A percentile compares a stretch with the other conserved stretches of the same genome.
Evolutionary conservation across 2,888 invertebrate genomes (phyloP).

Genomic region (Lissocephala sabroskyi): DNA sequence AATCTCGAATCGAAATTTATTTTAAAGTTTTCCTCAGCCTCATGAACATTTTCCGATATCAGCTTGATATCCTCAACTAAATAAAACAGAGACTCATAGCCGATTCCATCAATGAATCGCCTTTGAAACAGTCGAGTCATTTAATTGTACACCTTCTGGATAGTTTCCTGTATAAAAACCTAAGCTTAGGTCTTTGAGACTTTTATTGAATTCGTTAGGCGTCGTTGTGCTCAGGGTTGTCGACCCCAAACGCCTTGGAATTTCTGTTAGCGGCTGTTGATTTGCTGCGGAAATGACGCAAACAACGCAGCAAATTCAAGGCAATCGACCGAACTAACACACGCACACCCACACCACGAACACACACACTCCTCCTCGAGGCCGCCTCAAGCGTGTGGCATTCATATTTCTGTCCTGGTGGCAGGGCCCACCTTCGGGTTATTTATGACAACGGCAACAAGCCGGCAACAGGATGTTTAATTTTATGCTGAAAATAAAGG

Average conservation of each 20-base stretch:
- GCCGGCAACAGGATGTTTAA: constrained; percentile 56
- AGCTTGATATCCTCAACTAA: too few species aligned
- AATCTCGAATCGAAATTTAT: too few species aligned
- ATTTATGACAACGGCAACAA: constrained; percentile 40
- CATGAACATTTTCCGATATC: too few species aligned
- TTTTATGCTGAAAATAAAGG: constrained; percentile 50
- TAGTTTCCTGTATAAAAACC: too few species aligned
- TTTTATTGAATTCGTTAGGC: constrained; percentile 9
- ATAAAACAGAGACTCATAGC: too few species aligned
- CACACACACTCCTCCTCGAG: constrained; percentile 15
- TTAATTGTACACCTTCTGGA: too few species aligned
- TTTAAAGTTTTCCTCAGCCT: too few species aligned
- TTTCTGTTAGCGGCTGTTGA: constrained; percentile 38
- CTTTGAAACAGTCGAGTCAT: too few species aligned
- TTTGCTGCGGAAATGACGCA: constrained; percentile 60
- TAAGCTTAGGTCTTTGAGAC: too few species aligned
- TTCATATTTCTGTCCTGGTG: not conserved
- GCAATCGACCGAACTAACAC: constrained; percentile 28
- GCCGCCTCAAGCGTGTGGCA: constrained; percentile 13
- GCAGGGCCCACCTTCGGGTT: constrained; percentile 28
- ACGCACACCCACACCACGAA: constrained; percentile 14
- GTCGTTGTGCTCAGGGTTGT: constrained; percentile 22
- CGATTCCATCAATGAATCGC: too few species aligned
- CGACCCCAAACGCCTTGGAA: constrained; percentile 22
- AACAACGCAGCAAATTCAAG: constrained; percentile 60